Base-by-base conservation (phyloP, 2,888 invertebrate species). In the Athalia rosae region DNA sequence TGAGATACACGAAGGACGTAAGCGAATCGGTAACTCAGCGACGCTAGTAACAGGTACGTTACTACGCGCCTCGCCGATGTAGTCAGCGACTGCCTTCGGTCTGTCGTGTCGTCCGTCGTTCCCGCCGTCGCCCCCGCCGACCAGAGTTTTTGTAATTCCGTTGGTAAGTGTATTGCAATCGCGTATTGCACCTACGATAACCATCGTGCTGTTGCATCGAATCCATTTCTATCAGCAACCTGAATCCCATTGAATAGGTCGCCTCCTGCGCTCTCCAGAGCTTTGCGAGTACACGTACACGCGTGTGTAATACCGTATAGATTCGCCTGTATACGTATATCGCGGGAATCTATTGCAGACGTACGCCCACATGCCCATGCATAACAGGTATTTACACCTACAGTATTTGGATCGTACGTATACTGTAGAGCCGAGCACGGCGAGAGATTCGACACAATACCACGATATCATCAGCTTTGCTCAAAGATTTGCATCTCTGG, bases 151-250 rank as follows among this genome's bases (percentile, higher is more conserved):
- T 3, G 28, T 28, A 28, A 53, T 66, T 66, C 13, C 9, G 28
- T 28, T 48, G 45, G 48, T 48, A 11, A 53, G 67, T 67, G n/a
- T 67, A 47, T 48, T 53, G 45, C 50, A 53, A 67, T 67, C 67
- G 53, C 6, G 67, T 67, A 67, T 28, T 50, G 67, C 41, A 50
- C 4, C 28, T 28, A 28, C 28, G 67, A 67, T 67, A 67, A n/a
- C 67, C 67, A 67, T 53, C 67, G 28, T 47, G 53, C 67, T 41
- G 67, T 28, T 28, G 50, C 53, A 67, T 67, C 50, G 53, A 67
- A 53, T 67, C 67, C 67, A 67, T 67, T 67, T 53, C 67, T 67
- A 67, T 67, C 67, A 53, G 53, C 3, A 67, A 53, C 53, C 45
- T 41, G 67, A 67, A 67, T 67, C 15, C 67, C 13, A 67, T 67